Conservation (phyloP, 2,113 vertebrate genomes). For the Hemicordylus capensis region DNA sequence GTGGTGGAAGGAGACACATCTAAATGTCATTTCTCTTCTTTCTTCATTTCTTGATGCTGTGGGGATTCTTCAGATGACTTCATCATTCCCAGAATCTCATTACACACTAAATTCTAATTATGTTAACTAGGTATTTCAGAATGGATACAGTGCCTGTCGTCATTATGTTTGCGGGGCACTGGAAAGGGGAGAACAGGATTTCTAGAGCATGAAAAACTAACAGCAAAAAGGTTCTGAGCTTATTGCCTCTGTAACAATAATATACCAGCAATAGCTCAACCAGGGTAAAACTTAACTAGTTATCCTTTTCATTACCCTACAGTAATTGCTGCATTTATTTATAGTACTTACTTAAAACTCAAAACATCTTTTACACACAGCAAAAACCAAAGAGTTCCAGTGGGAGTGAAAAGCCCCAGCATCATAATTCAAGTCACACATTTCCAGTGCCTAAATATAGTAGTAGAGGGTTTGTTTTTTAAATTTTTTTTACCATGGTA, state of each 20-base stretch:
- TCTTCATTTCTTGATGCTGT: background rate
- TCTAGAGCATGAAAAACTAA: background rate
- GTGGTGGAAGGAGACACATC: background rate
- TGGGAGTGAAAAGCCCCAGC: background rate
- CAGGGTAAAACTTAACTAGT: background rate
- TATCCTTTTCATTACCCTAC: background rate
- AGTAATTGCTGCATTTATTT: slow-evolving; percentile 26
- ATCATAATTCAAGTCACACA: background rate
- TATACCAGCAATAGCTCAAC: rapidly evolving
- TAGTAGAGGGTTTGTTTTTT: slow-evolving; percentile 1
- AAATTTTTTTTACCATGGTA: slow-evolving; percentile 6
- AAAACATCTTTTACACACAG: background rate
- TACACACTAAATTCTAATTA: background rate
- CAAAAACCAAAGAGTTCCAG: background rate
- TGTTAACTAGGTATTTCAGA: slow-evolving; percentile 2
- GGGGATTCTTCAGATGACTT: rapidly evolving
- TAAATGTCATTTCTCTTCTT: background rate
- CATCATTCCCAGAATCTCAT: background rate
- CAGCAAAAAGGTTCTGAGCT: background rate
- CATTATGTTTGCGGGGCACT: background rate
- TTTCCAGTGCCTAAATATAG: background rate
- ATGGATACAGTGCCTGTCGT: slow-evolving; percentile 5
- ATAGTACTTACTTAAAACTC: slow-evolving; percentile 12
- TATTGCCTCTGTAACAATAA: background rate
- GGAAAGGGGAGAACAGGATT: background rate